Conservation (phyloP, 2,797 vertebrate species). For the Sebastes minor region DNA sequence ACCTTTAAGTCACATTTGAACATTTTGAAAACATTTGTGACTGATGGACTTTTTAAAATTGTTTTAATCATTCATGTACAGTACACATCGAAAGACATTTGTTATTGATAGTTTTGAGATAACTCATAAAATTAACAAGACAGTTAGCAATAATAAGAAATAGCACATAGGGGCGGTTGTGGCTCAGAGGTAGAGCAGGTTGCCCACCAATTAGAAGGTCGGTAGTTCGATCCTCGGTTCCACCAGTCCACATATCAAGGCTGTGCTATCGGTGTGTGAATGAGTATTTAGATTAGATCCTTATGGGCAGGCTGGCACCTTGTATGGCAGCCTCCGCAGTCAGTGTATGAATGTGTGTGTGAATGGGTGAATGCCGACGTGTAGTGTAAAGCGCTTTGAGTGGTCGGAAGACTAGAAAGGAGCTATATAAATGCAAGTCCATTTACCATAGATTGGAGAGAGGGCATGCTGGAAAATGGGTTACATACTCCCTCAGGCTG, state of each 20-base stretch:
- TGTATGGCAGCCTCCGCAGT: too few species aligned
- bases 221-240: too few species aligned
- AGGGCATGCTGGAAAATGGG: conserved; percentile 20
- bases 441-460: background rate
- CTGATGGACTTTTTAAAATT: background rate
- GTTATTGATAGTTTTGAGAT: background rate
- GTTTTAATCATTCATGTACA: background rate
- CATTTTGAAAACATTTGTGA: background rate
- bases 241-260: too few species aligned
- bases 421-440: background rate
- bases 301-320: too few species aligned
- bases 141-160: background rate
- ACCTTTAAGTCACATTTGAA: background rate
- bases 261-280: too few species aligned
- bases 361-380: too few species aligned
- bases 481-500: conserved; percentile 34
- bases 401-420: too few species aligned
- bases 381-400: too few species aligned
- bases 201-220: too few species aligned
- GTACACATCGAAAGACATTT: background rate
- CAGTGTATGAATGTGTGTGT: too few species aligned
- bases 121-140: background rate
- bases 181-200: too few species aligned
- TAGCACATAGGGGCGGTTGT: background rate
- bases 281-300: too few species aligned